Conservation (phyloP, 2,888 invertebrate species). For the Dasypolia templi region DNA sequence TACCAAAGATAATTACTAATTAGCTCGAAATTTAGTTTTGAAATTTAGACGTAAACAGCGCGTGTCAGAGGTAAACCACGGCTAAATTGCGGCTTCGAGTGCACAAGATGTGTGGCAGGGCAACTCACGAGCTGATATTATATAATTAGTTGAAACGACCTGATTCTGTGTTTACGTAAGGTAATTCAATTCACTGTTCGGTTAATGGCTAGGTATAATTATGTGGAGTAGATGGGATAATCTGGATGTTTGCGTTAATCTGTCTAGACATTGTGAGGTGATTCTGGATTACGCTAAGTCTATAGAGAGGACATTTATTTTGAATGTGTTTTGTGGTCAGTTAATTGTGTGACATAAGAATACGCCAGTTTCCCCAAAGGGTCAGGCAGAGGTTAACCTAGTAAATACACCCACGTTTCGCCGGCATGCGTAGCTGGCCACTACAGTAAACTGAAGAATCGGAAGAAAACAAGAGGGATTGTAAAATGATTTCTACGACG, state of each 20-base stretch:
- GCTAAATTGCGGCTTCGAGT: slow-evolving; percentile 82
- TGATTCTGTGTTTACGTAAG: slow-evolving; percentile 47
- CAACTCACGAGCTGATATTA: slow-evolving; percentile 33
- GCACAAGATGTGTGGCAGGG: slow-evolving; percentile 78
- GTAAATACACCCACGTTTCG: too few species aligned
- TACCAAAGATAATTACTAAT: slow-evolving; percentile 58
- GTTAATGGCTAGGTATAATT: slow-evolving; percentile 22
- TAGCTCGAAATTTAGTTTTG: slow-evolving; percentile 51
- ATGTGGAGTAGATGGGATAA: slow-evolving; percentile 40
- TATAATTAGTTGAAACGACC: slow-evolving; percentile 53
- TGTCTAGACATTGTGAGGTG: slow-evolving; percentile 22
- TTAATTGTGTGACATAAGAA: neutral
- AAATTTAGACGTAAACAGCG: slow-evolving; percentile 65
- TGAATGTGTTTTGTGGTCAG: slow-evolving; percentile 1
- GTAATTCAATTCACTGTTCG: slow-evolving; percentile 44
- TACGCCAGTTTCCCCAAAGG: too few species aligned
- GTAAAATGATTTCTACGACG: too few species aligned
- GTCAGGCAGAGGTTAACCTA: too few species aligned
- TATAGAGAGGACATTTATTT: slow-evolving; percentile 21
- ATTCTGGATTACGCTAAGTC: slow-evolving; percentile 11
- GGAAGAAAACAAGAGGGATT: too few species aligned
- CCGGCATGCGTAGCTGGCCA: too few species aligned
- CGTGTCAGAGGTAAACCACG: slow-evolving; percentile 79
- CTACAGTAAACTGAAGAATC: too few species aligned
- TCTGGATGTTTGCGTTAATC: slow-evolving; percentile 35